Evolutionary conservation across 2,113 vertebrate species (phyloP).

Genomic region (Callipepla squamata): DNA sequence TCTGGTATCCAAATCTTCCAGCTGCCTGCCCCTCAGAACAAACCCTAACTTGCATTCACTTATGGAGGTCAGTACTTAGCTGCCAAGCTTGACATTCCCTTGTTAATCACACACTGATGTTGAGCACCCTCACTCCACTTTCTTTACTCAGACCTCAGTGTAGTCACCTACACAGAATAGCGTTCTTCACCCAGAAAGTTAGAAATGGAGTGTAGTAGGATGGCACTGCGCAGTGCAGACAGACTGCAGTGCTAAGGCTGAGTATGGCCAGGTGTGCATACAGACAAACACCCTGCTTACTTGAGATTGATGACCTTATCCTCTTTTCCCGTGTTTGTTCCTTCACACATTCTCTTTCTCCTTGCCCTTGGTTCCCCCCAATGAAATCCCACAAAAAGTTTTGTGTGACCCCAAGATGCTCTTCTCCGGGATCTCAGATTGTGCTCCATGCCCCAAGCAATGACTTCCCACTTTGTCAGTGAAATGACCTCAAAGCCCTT

Average conservation of each 20-base stretch:
- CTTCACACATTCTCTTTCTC: neutral
- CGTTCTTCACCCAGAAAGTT: neutral
- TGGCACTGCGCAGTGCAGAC: no score
- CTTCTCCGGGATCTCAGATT: neutral
- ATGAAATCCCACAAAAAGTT: neutral
- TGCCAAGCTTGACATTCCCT: neutral
- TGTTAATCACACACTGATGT: accelerated
- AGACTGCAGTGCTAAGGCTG: neutral
- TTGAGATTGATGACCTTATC: neutral
- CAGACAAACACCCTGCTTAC: neutral
- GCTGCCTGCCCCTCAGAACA: neutral
- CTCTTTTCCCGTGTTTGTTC: neutral
- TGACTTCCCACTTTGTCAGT: accelerated
- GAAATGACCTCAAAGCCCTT: neutral
- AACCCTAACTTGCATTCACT: neutral
- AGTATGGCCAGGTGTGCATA: neutral
- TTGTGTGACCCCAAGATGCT: neutral
- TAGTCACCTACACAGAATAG: neutral
- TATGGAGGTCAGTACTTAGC: no score
- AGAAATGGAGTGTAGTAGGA: neutral
- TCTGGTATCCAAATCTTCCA: neutral
- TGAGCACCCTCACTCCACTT: neutral
- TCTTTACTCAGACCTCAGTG: accelerated
- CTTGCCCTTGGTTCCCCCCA: neutral
- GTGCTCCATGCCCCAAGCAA: neutral